Evolutionary conservation across 1,140 invertebrate genomes (phyloP), one percentile per base, ranked within the genome.

Genomic region (Physella acuta): DNA sequence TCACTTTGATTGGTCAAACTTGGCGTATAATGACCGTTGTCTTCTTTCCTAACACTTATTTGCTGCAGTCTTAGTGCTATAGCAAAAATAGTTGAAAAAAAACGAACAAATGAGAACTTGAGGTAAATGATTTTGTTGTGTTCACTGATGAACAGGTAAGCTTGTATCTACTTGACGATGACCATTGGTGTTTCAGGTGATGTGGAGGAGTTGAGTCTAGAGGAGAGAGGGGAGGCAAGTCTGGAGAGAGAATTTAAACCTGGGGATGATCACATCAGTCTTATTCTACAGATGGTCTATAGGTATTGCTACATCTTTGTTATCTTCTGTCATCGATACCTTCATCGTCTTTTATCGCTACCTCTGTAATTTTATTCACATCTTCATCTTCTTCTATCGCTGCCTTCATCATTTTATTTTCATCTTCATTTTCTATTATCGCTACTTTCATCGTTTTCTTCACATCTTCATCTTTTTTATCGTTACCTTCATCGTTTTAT

Each of bases 191-290:
- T 58, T 60, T 31, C 4, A 60, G 58, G 58, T 37, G 58, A 60
- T 24, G 3, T 60, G 34, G 58, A 28, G 20, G 17, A 55, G 39
- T 39, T 65, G 36, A 56, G 24, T 33, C 49, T 69, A 52, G 66
- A 72, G 39, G 66, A 65, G 39, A 49, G 67, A 61, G 62, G 67
- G 2, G 34, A 60, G 49, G 71, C 67, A 2, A 44, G 51, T 11
- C 37, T 69, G 26, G 60, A 69, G 39, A 53, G 51, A 36, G 61
- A 53, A 8, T 64, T 63, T 39, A 64, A 28, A 31, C 52, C 53
- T 26, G 60, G 61, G 2, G 37, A 52, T 28, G 60, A 72, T 8
- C 33, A 62, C 30, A 59, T 72, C 55, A 69, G 61, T 34, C 34
- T 71, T 1, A 62, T 71, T 2, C 59, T 71, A 24, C 44, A 71